Conservation (phyloP, 1,140 invertebrate species). For the Sycophila sp. region DNA sequence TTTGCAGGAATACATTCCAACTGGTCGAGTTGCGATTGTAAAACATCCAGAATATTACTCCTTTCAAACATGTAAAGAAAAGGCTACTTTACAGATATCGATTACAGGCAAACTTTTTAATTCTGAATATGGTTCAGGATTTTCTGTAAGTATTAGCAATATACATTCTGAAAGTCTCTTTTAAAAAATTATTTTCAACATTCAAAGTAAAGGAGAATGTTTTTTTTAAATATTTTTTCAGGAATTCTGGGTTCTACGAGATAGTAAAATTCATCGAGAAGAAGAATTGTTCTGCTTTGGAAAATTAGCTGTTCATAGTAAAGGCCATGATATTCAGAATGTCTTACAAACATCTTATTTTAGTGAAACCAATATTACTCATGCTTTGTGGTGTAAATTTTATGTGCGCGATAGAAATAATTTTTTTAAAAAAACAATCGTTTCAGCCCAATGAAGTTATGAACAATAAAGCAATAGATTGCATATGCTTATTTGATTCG, state of each 20-base stretch:
- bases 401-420: slow-evolving; percentile 69
- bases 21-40: slow-evolving; percentile 82
- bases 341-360: slow-evolving; percentile 76
- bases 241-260: slow-evolving; percentile 79
- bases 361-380: slow-evolving; percentile 80
- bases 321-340: slow-evolving; percentile 64
- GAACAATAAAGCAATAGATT: slow-evolving; percentile 56
- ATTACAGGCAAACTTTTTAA: slow-evolving; percentile 78
- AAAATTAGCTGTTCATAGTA: slow-evolving; percentile 83
- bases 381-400: slow-evolving; percentile 85
- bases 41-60: slow-evolving; percentile 78
- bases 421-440: slow-evolving; percentile 52
- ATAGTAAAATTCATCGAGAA: slow-evolving; percentile 69
- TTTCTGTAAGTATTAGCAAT: slow-evolving; percentile 53
- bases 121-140: slow-evolving; percentile 75
- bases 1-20: slow-evolving; percentile 87
- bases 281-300: slow-evolving; percentile 91
- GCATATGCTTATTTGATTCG: slow-evolving; percentile 81
- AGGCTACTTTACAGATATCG: slow-evolving; percentile 64
- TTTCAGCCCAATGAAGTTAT: slow-evolving; percentile 46
- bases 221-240: slow-evolving; percentile 10
- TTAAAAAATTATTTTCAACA: not conserved
- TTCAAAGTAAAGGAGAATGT: slow-evolving; percentile 30
- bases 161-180: not conserved
- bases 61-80: slow-evolving; percentile 43